Base-by-base conservation (phyloP, 1,140 invertebrate genomes). In the Streblospio benedicti region DNA sequence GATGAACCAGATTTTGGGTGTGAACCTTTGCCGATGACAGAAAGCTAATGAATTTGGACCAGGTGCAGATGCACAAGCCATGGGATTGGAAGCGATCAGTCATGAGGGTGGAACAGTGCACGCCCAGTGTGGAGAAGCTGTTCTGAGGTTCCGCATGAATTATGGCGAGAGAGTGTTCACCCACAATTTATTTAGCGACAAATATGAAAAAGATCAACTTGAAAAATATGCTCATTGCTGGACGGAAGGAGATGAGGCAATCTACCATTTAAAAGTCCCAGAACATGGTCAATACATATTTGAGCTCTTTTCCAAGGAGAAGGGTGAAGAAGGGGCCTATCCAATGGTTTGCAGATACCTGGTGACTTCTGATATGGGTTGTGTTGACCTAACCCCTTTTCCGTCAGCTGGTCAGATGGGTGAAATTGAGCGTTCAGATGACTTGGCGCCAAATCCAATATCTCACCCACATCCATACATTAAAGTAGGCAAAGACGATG, bases 261-360 rank as follows among this genome's bases (percentile, higher is more conserved):
- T n/a, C n/a, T n/a, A n/a, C n/a, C n/a, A n/a, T n/a, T n/a, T n/a
- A n/a, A n/a, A n/a, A n/a, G n/a, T n/a, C 6, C 60, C 60, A 12
- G 25, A 27, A 4, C 28, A 54, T 43, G 60, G 52, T 6, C 31
- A 32, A 23, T 61, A 57, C 31, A 31, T 61, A 20, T 53, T 45
- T 23, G 23, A 59, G 53, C 35, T 61, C 32, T 57, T 33, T 41
- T 32, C 50, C 12, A 61, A 45, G 44, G 56, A 57, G 20, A 25
- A 25, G 25, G 25, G 35, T 1, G n/a, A n/a, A n/a, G 41, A 57
- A 6, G 38, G 31, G 20, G 27, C 20, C 9, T 61, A 43, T 41
- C 31, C 25, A 4, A 51, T 57, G 20, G 38, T 57, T 4, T 57
- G 60, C 60, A 55, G 50, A 43, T 61, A 61, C 32, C 25, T 61